Conservation (phyloP, 2,797 vertebrate genomes). For the Tadarida brasiliensis region DNA sequence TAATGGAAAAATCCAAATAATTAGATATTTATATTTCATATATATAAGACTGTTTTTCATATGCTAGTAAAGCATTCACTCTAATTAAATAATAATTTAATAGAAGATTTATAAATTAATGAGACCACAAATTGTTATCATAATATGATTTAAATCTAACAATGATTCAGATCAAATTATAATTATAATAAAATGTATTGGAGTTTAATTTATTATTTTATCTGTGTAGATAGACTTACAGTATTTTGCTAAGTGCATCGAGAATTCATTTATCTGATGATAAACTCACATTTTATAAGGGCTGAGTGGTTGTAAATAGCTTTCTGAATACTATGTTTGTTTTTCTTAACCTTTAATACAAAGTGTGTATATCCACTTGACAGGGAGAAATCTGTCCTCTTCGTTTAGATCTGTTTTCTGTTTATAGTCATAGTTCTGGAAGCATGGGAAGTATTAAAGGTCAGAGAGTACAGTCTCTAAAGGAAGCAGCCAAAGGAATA, state of each 20-base stretch:
- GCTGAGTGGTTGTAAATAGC: background rate
- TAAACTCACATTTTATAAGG: background rate
- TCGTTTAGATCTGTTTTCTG: background rate
- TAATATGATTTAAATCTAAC: background rate
- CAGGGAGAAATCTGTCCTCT: background rate
- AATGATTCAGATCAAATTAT: background rate
- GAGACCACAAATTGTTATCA: background rate
- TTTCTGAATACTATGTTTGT: background rate
- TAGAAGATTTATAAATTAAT: constrained; percentile 5
- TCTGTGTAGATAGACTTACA: background rate
- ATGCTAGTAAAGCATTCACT: background rate
- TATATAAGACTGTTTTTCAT: background rate
- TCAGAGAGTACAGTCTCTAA: background rate
- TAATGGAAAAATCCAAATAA: background rate
- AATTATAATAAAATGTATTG: background rate
- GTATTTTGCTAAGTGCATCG: background rate
- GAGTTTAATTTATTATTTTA: background rate
- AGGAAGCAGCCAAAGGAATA: background rate
- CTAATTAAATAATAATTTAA: constrained; percentile 25
- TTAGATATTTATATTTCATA: constrained; percentile 39
- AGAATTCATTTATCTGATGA: background rate
- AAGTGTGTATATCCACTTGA: background rate
- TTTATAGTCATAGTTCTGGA: background rate
- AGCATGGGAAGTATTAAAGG: background rate
- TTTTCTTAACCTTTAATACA: background rate